Base-by-base conservation (phyloP, 2,113 vertebrate genomes). In the Catharus fuscescens region DNA sequence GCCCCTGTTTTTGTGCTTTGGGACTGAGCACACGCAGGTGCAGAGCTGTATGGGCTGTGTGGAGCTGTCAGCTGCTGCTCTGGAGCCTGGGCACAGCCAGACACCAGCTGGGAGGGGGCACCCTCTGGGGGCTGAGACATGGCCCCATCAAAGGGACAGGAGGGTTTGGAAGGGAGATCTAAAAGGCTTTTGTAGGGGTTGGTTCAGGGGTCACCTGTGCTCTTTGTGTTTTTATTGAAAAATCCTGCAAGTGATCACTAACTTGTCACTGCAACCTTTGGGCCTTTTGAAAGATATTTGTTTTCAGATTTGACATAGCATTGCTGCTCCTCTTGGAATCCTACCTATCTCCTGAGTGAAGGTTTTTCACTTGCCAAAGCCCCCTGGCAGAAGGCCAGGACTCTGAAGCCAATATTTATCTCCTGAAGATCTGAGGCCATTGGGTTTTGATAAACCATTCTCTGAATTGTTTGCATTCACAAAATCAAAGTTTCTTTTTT, bases 111-210 rank as follows among this genome's bases (percentile, higher is more conserved):
- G 19, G 38, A 44, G 21, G 2, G 38, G 24, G 28, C 23, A 56
- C 14, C 7, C n/a, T 56, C 15, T 36, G 34, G n/a, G 32, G 18
- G 38, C 34, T 77, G 34, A 54, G 45, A 47, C 0, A 0, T 10
- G 8, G n/a, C 3, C 8, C 11, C 34, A 36, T 36, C 34, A 36
- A 36, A 36, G 34, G 34, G 34, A 6, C 0, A 1, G 17, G 47
- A 52, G 60, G 32, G 17, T 50, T 26, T 44, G 45, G 8, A 47
- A 59, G 73, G 28, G 8, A 56, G 36, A 12, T 48, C 31, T 61
- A 8, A 62, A 44, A 61, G 9, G 31, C 3, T 7, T n/a, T 65
- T 52, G 12, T 9, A 53, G 24, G 4, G 47, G n/a, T 52, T 52
- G 44, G 12, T 29, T 56, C 36, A 70, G 52, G 36, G 62, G 20